Evolutionary conservation across 2,888 invertebrate genomes (phyloP), one percentile per base, ranked within the genome.

Genomic region (Allacma fusca): DNA sequence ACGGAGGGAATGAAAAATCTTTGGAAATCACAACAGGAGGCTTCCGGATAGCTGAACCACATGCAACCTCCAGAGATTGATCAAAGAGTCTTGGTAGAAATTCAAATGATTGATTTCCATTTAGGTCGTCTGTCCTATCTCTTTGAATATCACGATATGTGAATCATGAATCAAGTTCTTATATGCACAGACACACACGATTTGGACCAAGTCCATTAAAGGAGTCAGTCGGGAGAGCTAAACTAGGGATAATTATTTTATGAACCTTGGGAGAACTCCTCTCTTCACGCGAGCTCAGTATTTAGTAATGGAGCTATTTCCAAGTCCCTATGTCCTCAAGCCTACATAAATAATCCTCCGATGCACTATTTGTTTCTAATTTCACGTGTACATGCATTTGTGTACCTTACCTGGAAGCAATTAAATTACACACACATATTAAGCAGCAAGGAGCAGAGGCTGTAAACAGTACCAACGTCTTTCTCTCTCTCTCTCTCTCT

Each of bases 21-120:
- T 72, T 28, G 50, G 29, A 77, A 62, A 76, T 72, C 80, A 28
- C 80, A 73, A 78, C 79, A 76, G 80, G 80, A 81, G 79, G 67
- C 79, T 78, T 75, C 75, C 68, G 77, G 43, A 74, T 57, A 62
- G 43, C 70, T 34, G 40, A 62, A 59, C 69, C 69, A 28, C 59
- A 57, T 57, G 57, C 50, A 50, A 75, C 43, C 64, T 57, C 26
- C 29, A 5, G 26, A 75, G 78, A 78, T 76, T 78, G 72, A 78
- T 78, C 76, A 73, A 71, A 65, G 59, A 24, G 57, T 21, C 65
- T 76, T 74, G 74, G 76, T 70, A 70, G 24, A 70, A 78, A 67
- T 44, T 24, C 69, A 59, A 70, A 71, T 81, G 81, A 79, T 81
- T 78, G 80, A 81, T 81, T 79, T 78, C 78, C 77, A 76, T 76